Evolutionary conservation across 2,888 invertebrate species (phyloP).

Genomic region (Apoda limacodes): DNA sequence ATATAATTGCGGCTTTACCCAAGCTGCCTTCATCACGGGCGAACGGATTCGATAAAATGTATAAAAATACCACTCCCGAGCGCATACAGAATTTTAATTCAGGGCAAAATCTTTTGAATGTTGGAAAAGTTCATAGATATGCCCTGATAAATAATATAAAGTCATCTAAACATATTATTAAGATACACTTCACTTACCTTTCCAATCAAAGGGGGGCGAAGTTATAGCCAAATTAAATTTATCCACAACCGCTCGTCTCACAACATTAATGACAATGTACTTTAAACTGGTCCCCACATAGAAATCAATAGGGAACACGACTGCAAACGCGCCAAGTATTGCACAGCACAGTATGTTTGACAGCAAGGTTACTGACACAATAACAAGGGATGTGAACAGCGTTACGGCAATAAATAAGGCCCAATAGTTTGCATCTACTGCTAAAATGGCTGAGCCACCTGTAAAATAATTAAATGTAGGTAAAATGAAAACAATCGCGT

Average conservation of each 20-base stretch:
- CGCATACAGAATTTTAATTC: too few species aligned
- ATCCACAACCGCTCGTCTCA: constrained; percentile 71
- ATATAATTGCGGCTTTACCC: too few species aligned
- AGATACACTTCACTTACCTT: constrained; percentile 56
- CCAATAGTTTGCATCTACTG: constrained; percentile 74
- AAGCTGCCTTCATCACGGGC: too few species aligned
- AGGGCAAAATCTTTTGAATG: too few species aligned
- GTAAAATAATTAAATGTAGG: too few species aligned
- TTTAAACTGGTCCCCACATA: constrained; percentile 74
- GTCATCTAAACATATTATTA: not conserved
- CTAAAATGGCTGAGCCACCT: constrained; percentile 56
- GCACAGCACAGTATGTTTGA: constrained; percentile 74
- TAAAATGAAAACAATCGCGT: too few species aligned
- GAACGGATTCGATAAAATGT: too few species aligned
- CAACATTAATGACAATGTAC: constrained; percentile 75
- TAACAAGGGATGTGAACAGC: constrained; percentile 52
- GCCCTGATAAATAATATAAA: constrained; percentile 2
- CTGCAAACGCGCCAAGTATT: constrained; percentile 73
- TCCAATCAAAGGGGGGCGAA: constrained; percentile 69
- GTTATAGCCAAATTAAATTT: constrained; percentile 71
- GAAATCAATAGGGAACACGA: constrained; percentile 73
- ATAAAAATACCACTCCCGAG: too few species aligned
- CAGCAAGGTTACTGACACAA: constrained; percentile 58
- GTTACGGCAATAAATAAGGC: constrained; percentile 64
- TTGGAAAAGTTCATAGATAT: not conserved